A percentile compares a stretch with the other conserved stretches of the same genome.
phyloP scores from a whole-genome alignment of 2,888 invertebrate species.

The Trichogramma evanescens region DNA sequence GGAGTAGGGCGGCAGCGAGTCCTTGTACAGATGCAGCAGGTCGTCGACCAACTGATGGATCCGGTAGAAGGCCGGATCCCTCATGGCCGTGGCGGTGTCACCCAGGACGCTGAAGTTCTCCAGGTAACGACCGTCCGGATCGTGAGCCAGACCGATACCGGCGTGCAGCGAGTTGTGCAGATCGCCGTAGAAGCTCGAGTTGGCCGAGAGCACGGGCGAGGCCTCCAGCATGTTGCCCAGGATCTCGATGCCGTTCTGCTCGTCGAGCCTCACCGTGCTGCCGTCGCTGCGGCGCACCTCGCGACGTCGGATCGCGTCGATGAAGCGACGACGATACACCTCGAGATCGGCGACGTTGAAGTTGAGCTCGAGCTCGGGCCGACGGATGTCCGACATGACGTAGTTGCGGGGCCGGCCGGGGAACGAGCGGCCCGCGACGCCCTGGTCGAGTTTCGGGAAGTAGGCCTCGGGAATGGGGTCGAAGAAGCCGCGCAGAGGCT shows the following conservation, averaged over 20 bases:
- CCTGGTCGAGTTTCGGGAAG: conserved; percentile 75
- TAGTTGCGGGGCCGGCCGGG: conserved; percentile 61
- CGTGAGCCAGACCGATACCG: conserved; percentile 69
- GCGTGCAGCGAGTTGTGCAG: conserved; percentile 78
- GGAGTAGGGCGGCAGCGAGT: conserved; percentile 60
- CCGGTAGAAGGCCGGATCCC: conserved; percentile 79
- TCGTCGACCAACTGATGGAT: conserved; percentile 77
- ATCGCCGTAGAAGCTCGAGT: conserved; percentile 67
- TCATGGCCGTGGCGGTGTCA: conserved; percentile 76
- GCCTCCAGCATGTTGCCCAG: conserved; percentile 72
- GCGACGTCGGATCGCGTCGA: conserved; percentile 63
- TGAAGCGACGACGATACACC: conserved; percentile 68
- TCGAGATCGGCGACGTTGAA: conserved; percentile 65
- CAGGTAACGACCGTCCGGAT: conserved; percentile 69
- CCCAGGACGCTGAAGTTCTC: conserved; percentile 73
- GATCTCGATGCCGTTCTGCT: conserved; percentile 65
- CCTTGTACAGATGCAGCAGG: conserved; percentile 69
- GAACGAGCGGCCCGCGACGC: conserved; percentile 69
- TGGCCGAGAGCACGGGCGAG: conserved; percentile 59
- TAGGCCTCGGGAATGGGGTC: conserved; percentile 70
- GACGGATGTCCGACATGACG: conserved; percentile 55
- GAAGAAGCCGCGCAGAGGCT: conserved; percentile 59
- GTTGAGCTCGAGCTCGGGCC: conserved; percentile 61
- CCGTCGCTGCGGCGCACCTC: conserved; percentile 55
- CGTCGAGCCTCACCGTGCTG: conserved; percentile 54